A percentile compares a stretch with the other conserved stretches of the same genome.
These are phyloP conservation scores for Rhincodon typus DNA, from an alignment of 2,797 vertebrate genomes.

Conservation along the genomic window DNA sequence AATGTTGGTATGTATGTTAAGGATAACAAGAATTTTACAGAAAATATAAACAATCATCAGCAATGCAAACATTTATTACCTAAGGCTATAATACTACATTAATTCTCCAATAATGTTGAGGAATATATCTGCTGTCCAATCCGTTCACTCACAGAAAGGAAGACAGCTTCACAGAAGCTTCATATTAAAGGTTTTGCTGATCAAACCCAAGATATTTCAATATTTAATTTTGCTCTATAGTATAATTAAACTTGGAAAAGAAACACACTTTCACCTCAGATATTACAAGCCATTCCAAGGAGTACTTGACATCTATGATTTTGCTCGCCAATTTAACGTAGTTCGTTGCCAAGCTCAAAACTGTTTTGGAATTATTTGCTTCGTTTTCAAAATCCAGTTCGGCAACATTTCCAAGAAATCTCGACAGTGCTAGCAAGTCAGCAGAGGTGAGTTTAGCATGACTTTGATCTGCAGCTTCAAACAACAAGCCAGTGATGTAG, in stretches of 20 bases:
- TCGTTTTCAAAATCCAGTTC: slow-evolving; percentile 40
- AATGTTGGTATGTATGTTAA: background rate
- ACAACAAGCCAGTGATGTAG: slow-evolving; percentile 49
- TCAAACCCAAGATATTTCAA: background rate
- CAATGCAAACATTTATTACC: background rate
- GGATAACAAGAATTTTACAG: background rate
- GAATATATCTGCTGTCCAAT: background rate
- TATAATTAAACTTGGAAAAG: background rate
- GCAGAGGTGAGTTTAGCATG: slow-evolving; percentile 48
- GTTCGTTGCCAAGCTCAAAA: slow-evolving; percentile 57
- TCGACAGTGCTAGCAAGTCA: slow-evolving; percentile 55
- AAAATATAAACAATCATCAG: background rate
- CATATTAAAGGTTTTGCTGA: background rate
- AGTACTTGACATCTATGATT: slow-evolving; percentile 56
- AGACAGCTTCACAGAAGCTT: background rate
- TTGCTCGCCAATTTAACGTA: slow-evolving; percentile 58
- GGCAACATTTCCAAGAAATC: slow-evolving; percentile 50
- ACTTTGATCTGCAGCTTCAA: slow-evolving; percentile 48
- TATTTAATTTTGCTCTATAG: background rate
- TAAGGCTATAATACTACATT: too few species aligned
- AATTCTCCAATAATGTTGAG: background rate
- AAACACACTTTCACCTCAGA: slow-evolving; percentile 53
- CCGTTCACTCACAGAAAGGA: background rate
- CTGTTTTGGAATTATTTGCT: slow-evolving; percentile 45
- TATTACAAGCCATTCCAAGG: slow-evolving; percentile 53